phyloP scores from a whole-genome alignment of 2,797 vertebrate genomes.

The Pangasius sanitwongsei region DNA sequence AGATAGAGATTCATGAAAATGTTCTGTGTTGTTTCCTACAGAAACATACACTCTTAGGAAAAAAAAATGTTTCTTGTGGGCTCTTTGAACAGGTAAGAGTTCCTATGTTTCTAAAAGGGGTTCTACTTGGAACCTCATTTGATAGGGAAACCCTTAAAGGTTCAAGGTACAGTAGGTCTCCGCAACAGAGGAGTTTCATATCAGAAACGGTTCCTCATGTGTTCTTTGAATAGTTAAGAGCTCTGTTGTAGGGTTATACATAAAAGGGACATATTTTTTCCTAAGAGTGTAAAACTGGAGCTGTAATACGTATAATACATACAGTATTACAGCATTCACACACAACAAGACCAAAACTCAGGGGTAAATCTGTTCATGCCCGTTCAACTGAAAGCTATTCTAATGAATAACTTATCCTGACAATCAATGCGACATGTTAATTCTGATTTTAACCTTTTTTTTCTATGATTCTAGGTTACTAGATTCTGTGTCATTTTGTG shows the following conservation, averaged over 20 bases:
- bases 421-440: neutral
- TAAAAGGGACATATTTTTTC: neutral
- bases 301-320: neutral
- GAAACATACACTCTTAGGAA: neutral
- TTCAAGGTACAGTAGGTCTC: neutral
- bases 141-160: neutral
- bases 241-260: neutral
- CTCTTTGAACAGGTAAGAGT: neutral
- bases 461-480: neutral
- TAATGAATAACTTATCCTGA: neutral
- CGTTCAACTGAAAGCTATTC: neutral
- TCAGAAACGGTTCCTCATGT: neutral
- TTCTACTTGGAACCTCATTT: neutral
- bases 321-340: neutral
- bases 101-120: neutral
- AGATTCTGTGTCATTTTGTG: neutral
- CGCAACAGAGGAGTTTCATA: neutral
- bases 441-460: neutral
- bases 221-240: neutral
- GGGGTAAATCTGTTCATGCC: neutral
- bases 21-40: neutral
- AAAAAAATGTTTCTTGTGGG: neutral
- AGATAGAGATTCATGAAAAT: constrained; percentile 34
- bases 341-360: neutral
- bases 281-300: neutral